phyloP scores from a whole-genome alignment of 2,888 invertebrate genomes.

The Cylindroiulus punctatus region DNA sequence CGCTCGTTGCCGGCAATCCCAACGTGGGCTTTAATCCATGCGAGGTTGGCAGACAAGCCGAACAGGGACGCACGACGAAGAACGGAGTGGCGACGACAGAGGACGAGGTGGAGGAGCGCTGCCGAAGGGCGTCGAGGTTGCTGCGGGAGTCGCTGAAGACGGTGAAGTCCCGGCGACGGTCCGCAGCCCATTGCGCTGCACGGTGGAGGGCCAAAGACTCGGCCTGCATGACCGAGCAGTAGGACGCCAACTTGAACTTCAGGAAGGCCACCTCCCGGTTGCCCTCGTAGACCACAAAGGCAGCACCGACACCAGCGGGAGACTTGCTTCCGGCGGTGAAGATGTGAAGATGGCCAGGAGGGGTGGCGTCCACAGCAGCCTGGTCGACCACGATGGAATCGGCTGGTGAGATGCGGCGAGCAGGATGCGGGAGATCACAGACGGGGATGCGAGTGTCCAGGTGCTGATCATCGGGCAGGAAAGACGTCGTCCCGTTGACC shows the following conservation, averaged over 20 bases:
- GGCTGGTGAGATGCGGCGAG: neutral
- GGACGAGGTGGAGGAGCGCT: too few species aligned
- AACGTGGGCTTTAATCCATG: neutral
- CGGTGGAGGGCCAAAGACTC: neutral
- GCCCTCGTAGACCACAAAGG: neutral
- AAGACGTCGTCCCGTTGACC: neutral
- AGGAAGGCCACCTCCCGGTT: too few species aligned
- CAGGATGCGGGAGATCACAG: neutral
- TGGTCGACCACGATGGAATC: neutral
- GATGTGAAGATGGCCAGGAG: neutral
- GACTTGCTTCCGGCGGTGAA: neutral
- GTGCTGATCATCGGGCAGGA: neutral
- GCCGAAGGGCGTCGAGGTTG: too few species aligned
- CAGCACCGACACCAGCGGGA: neutral
- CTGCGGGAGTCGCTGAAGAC: too few species aligned
- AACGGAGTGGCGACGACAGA: too few species aligned
- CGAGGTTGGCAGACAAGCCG: too few species aligned
- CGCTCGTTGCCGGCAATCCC: neutral
- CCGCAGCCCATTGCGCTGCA: neutral
- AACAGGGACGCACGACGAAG: too few species aligned
- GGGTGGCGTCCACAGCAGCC: neutral
- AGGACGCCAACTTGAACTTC: neutral
- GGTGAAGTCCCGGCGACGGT: too few species aligned
- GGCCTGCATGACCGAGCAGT: neutral
- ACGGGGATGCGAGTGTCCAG: neutral